Evolutionary conservation across 1,140 invertebrate genomes (phyloP), one percentile per base, ranked within the genome.

Genomic region (Gerris buenoi): DNA sequence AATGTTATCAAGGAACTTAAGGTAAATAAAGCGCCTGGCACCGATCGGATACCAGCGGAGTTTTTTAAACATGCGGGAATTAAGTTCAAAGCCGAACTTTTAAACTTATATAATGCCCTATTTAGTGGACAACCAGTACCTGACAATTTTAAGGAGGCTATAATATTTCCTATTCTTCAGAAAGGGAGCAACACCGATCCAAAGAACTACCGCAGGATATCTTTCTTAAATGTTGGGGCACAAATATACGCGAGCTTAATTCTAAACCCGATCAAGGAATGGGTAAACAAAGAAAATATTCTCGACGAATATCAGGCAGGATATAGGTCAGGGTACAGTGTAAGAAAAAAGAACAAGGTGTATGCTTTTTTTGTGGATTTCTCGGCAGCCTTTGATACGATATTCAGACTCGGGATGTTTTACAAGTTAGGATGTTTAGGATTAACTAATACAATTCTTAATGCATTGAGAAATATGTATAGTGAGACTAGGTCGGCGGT

Each of bases 141-240:
- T 2, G 23, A 46, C 25, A 46, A 14, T 27, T 63, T 69, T 64
- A 22, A 58, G 29, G 2, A 27, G 23, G 27, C 68, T 3, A 66
- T 69, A 14, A 33, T 69, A 3, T 67, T 63, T 62, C 68, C 68
- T 1, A 22, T 67, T 22, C 61, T 46, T 26, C 63, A 69, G 27
- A 69, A 69, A 57, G 68, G 68, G 2, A 61, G 67, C 56, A 58
- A 58, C 3, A 66, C 65, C 56, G 59, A 3, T 18, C 33, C 57
- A 1, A 33, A 5, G 63, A 69, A 69, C 57, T 69, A 67, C 23
- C 57, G 68, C 46, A 65, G 68, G 2, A 66, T 69, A 10, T 69
- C 68, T 5, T 69, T 66, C 23, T 66, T n/a, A 62, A n/a, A 69
- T 57, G 56, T 58, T 23, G 33, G 58, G 1, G n/a, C 33, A 5